phyloP scores from a whole-genome alignment of 1,140 invertebrate genomes.

The Zaprionus kolodkinae region DNA sequence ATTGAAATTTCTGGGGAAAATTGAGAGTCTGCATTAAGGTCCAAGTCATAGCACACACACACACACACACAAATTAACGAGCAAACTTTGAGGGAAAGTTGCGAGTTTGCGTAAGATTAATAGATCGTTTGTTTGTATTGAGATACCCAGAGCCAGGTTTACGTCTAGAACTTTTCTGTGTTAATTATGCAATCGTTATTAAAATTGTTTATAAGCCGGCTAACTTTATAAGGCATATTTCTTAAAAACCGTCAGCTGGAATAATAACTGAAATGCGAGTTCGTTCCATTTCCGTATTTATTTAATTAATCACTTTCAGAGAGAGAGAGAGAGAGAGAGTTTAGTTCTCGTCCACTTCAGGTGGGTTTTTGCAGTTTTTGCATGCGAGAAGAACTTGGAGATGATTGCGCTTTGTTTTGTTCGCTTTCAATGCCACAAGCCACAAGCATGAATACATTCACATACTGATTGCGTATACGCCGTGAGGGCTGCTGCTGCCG shows the following conservation, averaged over 20 bases:
- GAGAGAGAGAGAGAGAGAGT: background rate
- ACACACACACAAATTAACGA: conserved; percentile 1
- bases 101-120: conserved; percentile 1
- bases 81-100: conserved; percentile 1
- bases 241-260: background rate
- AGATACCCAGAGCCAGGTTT: background rate
- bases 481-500: conserved; percentile 37
- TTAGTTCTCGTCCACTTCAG: background rate
- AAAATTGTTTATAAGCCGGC: background rate
- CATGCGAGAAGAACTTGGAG: conserved; percentile 35
- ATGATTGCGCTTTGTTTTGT: conserved; percentile 21
- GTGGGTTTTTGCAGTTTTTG: background rate
- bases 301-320: background rate
- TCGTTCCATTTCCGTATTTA: background rate
- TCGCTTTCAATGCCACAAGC: conserved; percentile 19
- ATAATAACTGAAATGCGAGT: too few relatives aligned
- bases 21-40: background rate
- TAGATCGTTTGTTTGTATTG: background rate
- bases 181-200: conserved; percentile 5
- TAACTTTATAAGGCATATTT: background rate
- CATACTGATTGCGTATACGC: conserved; percentile 53
- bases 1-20: conserved; percentile 1
- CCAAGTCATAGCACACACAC: background rate
- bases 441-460: conserved; percentile 7
- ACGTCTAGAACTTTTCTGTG: background rate